Conservation (phyloP, 2,888 invertebrate species). For the Pherbina coryleti region DNA sequence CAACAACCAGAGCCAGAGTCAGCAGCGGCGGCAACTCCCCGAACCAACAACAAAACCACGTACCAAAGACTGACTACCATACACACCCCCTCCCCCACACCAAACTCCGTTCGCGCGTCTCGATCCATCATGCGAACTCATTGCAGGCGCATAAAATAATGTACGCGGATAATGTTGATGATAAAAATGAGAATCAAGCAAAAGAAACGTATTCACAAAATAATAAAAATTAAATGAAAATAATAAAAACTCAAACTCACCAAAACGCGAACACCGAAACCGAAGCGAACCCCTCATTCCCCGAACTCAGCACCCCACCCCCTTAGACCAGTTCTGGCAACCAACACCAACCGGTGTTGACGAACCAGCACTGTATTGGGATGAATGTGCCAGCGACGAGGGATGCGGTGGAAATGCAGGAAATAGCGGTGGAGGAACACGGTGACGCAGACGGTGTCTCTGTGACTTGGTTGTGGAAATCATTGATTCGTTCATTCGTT, state of each 20-base stretch:
- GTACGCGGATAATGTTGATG: slow-evolving; percentile 41
- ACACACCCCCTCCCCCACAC: background rate
- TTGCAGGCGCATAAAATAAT: slow-evolving; percentile 49
- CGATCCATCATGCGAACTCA: slow-evolving; percentile 26
- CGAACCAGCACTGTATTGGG: background rate
- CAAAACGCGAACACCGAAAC: slow-evolving; percentile 34
- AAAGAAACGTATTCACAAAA: slow-evolving; percentile 20
- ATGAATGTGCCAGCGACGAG: background rate
- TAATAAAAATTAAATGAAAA: slow-evolving; percentile 30
- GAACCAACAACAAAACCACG: slow-evolving; percentile 16
- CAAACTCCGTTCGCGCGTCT: background rate
- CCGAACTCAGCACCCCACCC: background rate
- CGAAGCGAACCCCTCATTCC: background rate
- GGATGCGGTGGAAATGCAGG: background rate
- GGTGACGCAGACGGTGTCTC: slow-evolving; percentile 22
- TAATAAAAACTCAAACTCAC: slow-evolving; percentile 39
- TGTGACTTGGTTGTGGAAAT: slow-evolving; percentile 29
- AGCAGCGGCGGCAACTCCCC: slow-evolving; percentile 23
- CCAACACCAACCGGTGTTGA: slow-evolving; percentile 9
- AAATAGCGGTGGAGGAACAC: background rate
- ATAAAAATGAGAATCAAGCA: slow-evolving; percentile 36
- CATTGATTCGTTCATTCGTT: slow-evolving; percentile 16
- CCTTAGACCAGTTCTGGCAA: background rate
- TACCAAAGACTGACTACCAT: background rate
- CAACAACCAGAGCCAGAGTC: slow-evolving; percentile 24